These are phyloP conservation scores for Atrina japonica DNA, from an alignment of 2,888 invertebrate genomes.

Conservation along the genomic window DNA sequence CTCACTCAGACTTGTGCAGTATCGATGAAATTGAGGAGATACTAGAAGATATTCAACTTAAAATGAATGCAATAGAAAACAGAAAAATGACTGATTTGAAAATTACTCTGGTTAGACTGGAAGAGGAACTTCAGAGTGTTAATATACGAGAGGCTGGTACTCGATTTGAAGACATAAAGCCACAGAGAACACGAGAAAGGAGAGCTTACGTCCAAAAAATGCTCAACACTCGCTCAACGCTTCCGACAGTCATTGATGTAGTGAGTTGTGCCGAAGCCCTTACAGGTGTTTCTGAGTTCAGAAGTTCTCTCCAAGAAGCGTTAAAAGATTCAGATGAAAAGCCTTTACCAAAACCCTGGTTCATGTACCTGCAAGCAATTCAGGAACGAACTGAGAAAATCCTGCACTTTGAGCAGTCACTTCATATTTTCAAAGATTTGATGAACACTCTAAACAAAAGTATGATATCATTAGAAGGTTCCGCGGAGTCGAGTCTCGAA, in stretches of 20 bases:
- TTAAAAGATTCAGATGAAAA: constrained; percentile 59
- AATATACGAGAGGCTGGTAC: constrained; percentile 58
- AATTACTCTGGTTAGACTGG: constrained; percentile 32
- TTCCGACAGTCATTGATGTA: constrained; percentile 63
- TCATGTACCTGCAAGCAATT: constrained; percentile 64
- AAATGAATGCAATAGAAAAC: constrained; percentile 66
- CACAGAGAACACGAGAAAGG: constrained; percentile 68
- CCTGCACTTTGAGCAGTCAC: constrained; percentile 60
- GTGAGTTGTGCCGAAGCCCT: constrained; percentile 74
- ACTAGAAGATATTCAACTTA: constrained; percentile 60
- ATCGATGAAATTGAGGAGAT: constrained; percentile 59
- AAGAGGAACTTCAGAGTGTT: constrained; percentile 50
- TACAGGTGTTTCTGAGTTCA: constrained; percentile 61
- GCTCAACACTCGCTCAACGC: constrained; percentile 62
- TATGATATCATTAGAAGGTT: constrained; percentile 68
- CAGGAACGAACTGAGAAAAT: constrained; percentile 66
- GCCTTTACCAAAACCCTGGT: constrained; percentile 69
- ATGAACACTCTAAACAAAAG: constrained; percentile 65
- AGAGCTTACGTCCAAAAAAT: constrained; percentile 65
- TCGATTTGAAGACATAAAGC: constrained; percentile 68
- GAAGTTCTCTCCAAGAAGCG: constrained; percentile 44
- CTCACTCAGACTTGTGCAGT: constrained; percentile 70
- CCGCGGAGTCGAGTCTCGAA: constrained; percentile 65
- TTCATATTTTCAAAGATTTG: constrained; percentile 60
- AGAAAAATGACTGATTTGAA: constrained; percentile 56